Evolutionary conservation across 1,140 invertebrate species (phyloP).

Genomic region (Caenorhabditis tropicalis): DNA sequence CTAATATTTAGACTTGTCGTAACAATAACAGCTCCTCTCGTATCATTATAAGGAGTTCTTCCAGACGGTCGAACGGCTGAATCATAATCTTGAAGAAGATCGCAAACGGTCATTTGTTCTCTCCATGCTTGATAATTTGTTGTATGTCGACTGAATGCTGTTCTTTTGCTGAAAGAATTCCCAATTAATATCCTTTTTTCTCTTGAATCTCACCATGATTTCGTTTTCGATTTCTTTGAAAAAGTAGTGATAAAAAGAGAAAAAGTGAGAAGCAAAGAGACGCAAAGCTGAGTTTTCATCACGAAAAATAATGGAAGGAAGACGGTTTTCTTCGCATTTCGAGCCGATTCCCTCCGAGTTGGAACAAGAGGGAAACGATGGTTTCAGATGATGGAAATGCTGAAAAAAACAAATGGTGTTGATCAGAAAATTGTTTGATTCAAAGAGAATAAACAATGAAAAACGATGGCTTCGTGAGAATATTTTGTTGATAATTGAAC

Average conservation of each 20-base stretch:
- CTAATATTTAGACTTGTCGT: slow-evolving; percentile 64
- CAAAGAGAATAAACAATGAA: not conserved
- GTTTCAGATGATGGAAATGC: not conserved
- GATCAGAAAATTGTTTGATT: not conserved
- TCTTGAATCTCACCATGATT: not conserved
- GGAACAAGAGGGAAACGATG: not conserved
- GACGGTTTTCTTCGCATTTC: slow-evolving; percentile 41
- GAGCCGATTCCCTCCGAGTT: slow-evolving; percentile 28
- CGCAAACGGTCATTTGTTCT: slow-evolving; percentile 71
- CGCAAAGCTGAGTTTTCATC: slow-evolving; percentile 19
- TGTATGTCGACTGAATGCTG: slow-evolving; percentile 67
- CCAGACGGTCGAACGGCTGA: slow-evolving; percentile 67
- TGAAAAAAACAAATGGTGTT: not conserved
- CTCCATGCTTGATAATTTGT: slow-evolving; percentile 72
- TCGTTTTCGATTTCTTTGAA: slow-evolving; percentile 8
- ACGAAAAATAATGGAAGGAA: not conserved
- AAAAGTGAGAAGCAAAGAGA: not conserved
- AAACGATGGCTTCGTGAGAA: no score
- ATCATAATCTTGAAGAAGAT: slow-evolving; percentile 70
- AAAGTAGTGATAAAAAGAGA: not conserved
- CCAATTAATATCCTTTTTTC: no score
- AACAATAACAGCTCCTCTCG: slow-evolving; percentile 68
- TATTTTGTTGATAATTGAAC: not conserved
- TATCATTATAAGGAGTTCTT: slow-evolving; percentile 61
- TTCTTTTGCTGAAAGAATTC: slow-evolving; percentile 67